Percentiles rank a stretch among this genome's conserved stretches.
Conservation (phyloP, 2,888 invertebrate genomes). For the Saturnia japonica region DNA sequence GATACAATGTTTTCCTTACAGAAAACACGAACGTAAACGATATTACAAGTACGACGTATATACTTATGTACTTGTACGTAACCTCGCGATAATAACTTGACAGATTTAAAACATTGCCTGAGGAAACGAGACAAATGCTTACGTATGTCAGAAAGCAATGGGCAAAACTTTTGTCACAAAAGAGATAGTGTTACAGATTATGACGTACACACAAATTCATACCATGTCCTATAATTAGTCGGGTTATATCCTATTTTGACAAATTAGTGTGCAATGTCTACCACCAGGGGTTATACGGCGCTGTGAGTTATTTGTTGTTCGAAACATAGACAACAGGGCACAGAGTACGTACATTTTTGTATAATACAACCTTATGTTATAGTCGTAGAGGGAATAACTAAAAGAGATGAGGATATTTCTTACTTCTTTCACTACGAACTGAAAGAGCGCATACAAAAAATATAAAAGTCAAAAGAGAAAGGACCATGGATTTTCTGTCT, state of each 20-base stretch:
- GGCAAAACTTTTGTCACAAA: too few relatives aligned
- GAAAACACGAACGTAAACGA: conserved; percentile 66
- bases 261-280: conserved; percentile 72
- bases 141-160: conserved; percentile 21
- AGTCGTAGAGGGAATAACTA: too few relatives aligned
- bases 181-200: conserved; percentile 45
- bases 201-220: conserved; percentile 34
- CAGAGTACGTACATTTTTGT: too few relatives aligned
- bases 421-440: too few relatives aligned
- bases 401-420: too few relatives aligned
- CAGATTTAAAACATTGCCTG: conserved; percentile 47
- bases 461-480: too few relatives aligned
- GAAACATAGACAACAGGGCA: background rate
- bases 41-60: conserved; percentile 56
- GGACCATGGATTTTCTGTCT: too few relatives aligned
- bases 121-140: conserved; percentile 37
- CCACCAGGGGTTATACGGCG: conserved; percentile 57
- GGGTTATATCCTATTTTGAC: conserved; percentile 77
- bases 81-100: conserved; percentile 62
- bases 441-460: too few relatives aligned
- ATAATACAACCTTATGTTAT: too few relatives aligned
- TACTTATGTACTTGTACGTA: too few relatives aligned
- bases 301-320: background rate
- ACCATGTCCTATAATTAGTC: conserved; percentile 42
- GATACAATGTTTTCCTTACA: conserved; percentile 49